A percentile compares a stretch with the other conserved stretches of the same genome.
These are phyloP conservation scores for Sicus ferrugineus DNA, from an alignment of 2,888 invertebrate genomes.

Conservation along the genomic window DNA sequence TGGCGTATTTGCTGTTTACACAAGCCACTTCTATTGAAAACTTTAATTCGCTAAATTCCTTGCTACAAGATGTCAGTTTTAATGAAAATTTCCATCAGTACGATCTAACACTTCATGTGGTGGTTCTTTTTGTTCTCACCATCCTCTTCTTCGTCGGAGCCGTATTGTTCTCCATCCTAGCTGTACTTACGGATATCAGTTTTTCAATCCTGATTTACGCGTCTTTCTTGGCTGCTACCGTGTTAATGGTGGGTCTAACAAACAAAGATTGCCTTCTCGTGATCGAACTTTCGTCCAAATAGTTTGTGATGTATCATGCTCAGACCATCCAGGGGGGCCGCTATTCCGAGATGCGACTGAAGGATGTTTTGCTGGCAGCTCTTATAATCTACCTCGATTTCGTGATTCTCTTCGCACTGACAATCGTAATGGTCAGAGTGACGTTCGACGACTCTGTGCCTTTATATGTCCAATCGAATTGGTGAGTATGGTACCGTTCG, in stretches of 20 bases:
- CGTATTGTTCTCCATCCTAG: constrained; percentile 49
- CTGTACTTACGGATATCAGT: constrained; percentile 36
- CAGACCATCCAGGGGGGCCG: constrained; percentile 55
- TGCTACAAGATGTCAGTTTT: background rate
- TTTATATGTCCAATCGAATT: background rate
- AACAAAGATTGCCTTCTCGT: background rate
- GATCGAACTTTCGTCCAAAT: background rate
- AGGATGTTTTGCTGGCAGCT: constrained; percentile 50
- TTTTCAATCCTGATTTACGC: constrained; percentile 45
- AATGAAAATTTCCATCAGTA: constrained; percentile 42
- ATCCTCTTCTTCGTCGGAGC: constrained; percentile 51
- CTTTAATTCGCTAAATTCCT: too few relatives aligned
- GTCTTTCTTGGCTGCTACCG: constrained; percentile 29
- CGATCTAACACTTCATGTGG: constrained; percentile 53
- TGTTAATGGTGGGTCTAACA: constrained; percentile 34
- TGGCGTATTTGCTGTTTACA: too few relatives aligned
- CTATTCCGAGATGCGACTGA: constrained; percentile 54
- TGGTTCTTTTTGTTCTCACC: constrained; percentile 51
- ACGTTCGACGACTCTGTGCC: background rate
- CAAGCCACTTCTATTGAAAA: too few relatives aligned
- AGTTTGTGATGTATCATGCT: constrained; percentile 56
- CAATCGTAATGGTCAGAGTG: constrained; percentile 30
- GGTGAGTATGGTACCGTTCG: background rate
- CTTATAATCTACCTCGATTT: constrained; percentile 53
- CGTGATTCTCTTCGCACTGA: constrained; percentile 46